Conservation (phyloP, 2,797 vertebrate species). For the Rhynchonycteris naso region DNA sequence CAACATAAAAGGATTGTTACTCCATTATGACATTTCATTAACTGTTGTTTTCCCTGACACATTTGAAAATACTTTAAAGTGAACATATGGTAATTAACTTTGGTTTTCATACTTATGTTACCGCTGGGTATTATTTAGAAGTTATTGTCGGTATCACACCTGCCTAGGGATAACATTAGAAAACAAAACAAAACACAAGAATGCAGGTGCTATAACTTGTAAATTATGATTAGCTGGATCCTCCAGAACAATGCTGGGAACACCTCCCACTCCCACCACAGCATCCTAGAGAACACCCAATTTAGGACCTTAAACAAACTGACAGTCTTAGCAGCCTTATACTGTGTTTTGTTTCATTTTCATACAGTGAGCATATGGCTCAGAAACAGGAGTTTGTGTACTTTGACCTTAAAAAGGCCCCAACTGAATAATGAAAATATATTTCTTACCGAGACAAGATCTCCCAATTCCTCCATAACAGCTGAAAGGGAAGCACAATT, state of each 20-base stretch:
- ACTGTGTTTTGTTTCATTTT: conserved; percentile 43
- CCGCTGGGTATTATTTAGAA: conserved; percentile 30
- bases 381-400: conserved; percentile 47
- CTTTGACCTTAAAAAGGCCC: conserved; percentile 38
- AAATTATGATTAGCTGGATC: neutral
- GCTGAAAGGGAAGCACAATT: conserved; percentile 86
- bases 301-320: neutral
- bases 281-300: neutral
- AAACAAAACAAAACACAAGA: conserved; percentile 31
- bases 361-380: neutral
- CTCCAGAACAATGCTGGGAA: neutral
- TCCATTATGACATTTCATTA: conserved; percentile 3
- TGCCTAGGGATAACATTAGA: neutral
- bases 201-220: neutral
- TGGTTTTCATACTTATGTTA: neutral
- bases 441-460: conserved; percentile 90
- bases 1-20: conserved; percentile 22
- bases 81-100: conserved; percentile 20
- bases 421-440: conserved; percentile 44
- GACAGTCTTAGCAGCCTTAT: conserved; percentile 29
- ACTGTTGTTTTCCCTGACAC: neutral
- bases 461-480: conserved; percentile 94
- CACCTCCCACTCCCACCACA: neutral
- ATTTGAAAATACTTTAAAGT: neutral
- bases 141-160: neutral